Base-by-base conservation (phyloP, 2,113 vertebrate species). In the Sturnira hondurensis region DNA sequence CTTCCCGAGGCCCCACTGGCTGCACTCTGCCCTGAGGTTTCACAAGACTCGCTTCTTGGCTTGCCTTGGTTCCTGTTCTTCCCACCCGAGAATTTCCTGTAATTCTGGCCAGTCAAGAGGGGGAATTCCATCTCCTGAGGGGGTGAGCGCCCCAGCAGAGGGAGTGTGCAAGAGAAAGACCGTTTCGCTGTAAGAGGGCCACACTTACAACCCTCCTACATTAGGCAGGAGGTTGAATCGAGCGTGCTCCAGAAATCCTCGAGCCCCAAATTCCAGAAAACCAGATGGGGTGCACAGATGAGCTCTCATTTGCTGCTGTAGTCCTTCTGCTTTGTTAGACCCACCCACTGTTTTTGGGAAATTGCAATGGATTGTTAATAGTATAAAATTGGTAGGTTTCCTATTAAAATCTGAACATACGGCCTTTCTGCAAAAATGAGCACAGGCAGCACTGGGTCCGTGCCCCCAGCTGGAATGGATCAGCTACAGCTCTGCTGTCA, bases 391-490 rank as follows among this genome's bases (percentile, higher is more conserved):
- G 50, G 31, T 41, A 86, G 36, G n/a, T 31, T 88, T 67, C n/a
- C 14, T 31, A 10, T 33, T 31, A 85, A 84, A 74, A 80, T 63
- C 71, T 38, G 54, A 47, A 73, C 4, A 31, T 5, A 58, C 5
- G 52, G 14, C 5, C 81, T 41, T 76, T 38, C 67, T 85, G 15
- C 19, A 61, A n/a, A 78, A 73, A 47, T 71, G 43, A 14, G 17
- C 36, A 31, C 80, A 65, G 33, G 38, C 33, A 26, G n/a, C 22
- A 12, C 1, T 7, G 6, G 73, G 24, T 31, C 80, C 7, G 0
- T 38, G 3, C 31, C 82, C 24, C 58, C 22, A 15, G 6, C 8
- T 3, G 14, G 33, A 63, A 4, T 15, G 1, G 0, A 7, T 2
- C 4, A 50, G 16, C 54, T 12, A n/a, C 50, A 22, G 16, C 61